Conservation (phyloP, 2,113 vertebrate species). For the Notothenia rossii region DNA sequence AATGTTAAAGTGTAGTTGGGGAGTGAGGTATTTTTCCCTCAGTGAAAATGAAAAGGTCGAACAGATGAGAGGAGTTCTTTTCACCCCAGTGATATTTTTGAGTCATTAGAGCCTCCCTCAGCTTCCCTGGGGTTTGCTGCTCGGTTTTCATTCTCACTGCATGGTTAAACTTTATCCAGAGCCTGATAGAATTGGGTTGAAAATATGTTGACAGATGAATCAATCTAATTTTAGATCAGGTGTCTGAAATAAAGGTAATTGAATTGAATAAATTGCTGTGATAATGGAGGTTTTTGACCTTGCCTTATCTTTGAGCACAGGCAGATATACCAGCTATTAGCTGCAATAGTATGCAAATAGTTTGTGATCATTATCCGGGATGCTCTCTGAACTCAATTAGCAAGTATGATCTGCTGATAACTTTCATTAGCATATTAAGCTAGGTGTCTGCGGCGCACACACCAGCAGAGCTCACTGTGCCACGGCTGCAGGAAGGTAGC, state of each 20-base stretch:
- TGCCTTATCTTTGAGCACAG: slow-evolving; percentile 73
- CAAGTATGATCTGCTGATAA: slow-evolving; percentile 81
- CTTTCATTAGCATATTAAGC: slow-evolving; percentile 75
- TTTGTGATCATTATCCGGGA: slow-evolving; percentile 72
- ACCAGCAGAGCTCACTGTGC: slow-evolving; percentile 17
- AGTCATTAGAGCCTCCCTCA: slow-evolving; percentile 39
- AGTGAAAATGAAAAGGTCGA: slow-evolving; percentile 25
- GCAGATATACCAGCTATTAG: slow-evolving; percentile 60
- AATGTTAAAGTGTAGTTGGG: background rate
- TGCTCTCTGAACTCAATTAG: slow-evolving; percentile 84
- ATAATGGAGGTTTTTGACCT: slow-evolving; percentile 73
- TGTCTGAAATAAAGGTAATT: slow-evolving; percentile 59
- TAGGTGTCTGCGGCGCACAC: slow-evolving; percentile 33
- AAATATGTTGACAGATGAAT: slow-evolving; percentile 38
- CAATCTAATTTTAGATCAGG: slow-evolving; percentile 58
- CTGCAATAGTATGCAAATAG: slow-evolving; percentile 73
- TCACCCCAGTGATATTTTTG: slow-evolving; percentile 38
- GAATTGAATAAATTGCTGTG: slow-evolving; percentile 73
- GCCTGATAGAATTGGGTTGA: background rate
- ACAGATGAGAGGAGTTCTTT: slow-evolving; percentile 21
- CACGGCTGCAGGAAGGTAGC: slow-evolving; percentile 23
- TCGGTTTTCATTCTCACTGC: slow-evolving; percentile 15
- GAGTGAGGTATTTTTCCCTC: background rate
- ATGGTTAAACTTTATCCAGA: background rate
- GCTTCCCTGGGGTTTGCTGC: slow-evolving; percentile 11